phyloP scores from a whole-genome alignment of 2,797 vertebrate genomes.

The Smutsia gigantea region DNA sequence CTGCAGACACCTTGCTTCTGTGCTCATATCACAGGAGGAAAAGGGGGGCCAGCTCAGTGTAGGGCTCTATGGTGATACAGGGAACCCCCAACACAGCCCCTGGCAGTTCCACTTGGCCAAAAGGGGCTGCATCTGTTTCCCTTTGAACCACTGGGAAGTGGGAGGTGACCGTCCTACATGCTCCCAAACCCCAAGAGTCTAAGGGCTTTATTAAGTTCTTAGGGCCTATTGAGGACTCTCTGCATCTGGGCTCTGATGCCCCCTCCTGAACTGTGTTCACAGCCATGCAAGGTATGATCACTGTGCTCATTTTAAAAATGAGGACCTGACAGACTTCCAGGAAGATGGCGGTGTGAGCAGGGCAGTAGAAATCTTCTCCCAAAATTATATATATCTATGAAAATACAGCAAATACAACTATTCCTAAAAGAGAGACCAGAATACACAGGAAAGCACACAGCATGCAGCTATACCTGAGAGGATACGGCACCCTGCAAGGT shows the following conservation, averaged over 20 bases:
- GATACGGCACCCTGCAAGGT: no score
- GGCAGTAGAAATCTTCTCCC: no score
- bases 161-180: not conserved
- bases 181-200: not conserved
- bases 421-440: no score
- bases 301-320: not conserved
- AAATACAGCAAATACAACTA: no score
- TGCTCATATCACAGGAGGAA: not conserved
- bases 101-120: not conserved
- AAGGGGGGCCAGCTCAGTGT: no score
- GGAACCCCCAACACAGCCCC: not conserved
- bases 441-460: no score
- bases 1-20: not conserved
- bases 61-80: not conserved
- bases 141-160: fast-evolving
- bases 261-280: no score
- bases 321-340: not conserved
- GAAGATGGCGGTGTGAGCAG: no score
- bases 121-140: no score
- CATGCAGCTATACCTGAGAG: no score
- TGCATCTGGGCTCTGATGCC: not conserved
- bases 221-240: fast-evolving
- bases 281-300: not conserved
- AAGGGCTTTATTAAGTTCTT: not conserved
- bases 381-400: no score